Base-by-base conservation (phyloP, 2,888 invertebrate species). In the Brachyopa scutellaris region DNA sequence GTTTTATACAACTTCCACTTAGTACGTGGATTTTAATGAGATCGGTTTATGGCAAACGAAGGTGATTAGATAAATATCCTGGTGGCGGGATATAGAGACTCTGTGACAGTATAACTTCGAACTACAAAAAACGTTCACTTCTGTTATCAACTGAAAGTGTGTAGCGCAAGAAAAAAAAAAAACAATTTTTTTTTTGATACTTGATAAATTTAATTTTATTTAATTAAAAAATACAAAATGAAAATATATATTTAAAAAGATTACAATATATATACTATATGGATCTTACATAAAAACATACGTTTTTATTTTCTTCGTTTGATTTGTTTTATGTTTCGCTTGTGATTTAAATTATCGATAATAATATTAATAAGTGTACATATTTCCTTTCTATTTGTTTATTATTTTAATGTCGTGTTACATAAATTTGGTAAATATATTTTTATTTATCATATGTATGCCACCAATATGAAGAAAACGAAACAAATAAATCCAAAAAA, bases 141-240 rank as follows among this genome's bases (percentile, higher is more conserved):
- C n/a, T n/a, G n/a, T 26, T 26, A 26, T 26, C 26, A 26, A 26
- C 26, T 1, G 9, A 36, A 11, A 36, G 4, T 2, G 36, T 1
- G n/a, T n/a, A n/a, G n/a, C n/a, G n/a, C n/a, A 21, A 8, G 6
- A 6, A 17, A 49, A 49, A 40, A 40, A 23, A 29, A 40, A 49
- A 53, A 33, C 21, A 8, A 4, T n/a, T 6, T n/a, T 38, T 1
- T 1, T 9, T 47, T 57, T 82, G 47, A 72, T 77, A 72, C 77
- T 59, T 77, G 49, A 82, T 82, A 70, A 82, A 77, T 82, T 77
- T 82, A 77, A 51, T 70, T 82, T 77, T 82, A 82, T 82, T 82
- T 72, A 82, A 82, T 82, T 77, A 82, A 82, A 82, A 82, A 82
- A 82, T 82, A 72, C 77, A 82, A 82, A 82, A 82, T 82, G 82